Base-by-base conservation (phyloP, 1,140 invertebrate species). In the Drosophila sturtevanti region DNA sequence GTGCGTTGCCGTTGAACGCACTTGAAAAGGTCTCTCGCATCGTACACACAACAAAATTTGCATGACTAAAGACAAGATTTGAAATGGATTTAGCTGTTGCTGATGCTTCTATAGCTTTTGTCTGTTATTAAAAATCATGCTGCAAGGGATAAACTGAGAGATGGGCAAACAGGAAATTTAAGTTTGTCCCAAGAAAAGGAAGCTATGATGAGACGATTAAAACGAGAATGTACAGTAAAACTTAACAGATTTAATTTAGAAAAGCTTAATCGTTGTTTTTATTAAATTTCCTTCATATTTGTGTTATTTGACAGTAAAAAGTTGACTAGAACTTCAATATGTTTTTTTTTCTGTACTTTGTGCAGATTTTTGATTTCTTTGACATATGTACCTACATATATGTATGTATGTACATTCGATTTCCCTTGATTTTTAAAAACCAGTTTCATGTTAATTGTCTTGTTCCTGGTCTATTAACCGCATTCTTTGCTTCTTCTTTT, bases 71-170 rank as follows among this genome's bases (percentile, higher is more conserved):
- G 81, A 79, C 67, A 63, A 68, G 81, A 85, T 85, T 81, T 81
- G 56, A 68, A 77, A 85, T 81, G 81, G 81, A 86, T 86, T 85
- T 82, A 48, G 41, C 41, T 48, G 22, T 69, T 68, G 69, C 73
- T 81, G 77, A 77, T 66, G 81, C 72, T 80, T 81, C 77, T 81
- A 71, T 54, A 38, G 69, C 70, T 79, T 38, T 68, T 79, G 80
- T 84, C 77, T 86, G 81, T 81, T 85, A 85, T 86, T 78, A 81
- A 85, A 81, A 80, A 85, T 74, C 44, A 71, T 74, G 60, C 11
- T 34, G 68, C 16, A 27, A 21, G 63, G 24, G 48, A 38, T 35
- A 68, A 54, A 54, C 48, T 34, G 10, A 59, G 68, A 27, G 59
- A 24, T 62, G 72, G 72, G 38, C 58, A 74, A 68, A 55, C 24